Conservation (phyloP, 2,113 vertebrate species). For the Empidonax alnorum region DNA sequence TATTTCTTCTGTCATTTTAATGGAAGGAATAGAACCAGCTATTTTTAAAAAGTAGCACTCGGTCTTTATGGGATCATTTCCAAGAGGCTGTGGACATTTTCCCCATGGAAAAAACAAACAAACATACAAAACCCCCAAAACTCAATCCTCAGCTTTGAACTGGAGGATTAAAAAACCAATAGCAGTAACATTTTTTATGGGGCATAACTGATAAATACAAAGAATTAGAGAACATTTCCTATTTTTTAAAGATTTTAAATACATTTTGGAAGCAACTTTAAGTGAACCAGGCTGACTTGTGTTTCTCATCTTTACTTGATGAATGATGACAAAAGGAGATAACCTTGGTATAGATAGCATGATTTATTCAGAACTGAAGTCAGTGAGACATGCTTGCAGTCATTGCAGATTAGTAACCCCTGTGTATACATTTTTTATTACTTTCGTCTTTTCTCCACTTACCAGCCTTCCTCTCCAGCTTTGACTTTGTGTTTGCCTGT, state of each 20-base stretch:
- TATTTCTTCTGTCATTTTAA: constrained; percentile 28
- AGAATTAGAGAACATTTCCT: neutral
- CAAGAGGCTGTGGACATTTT: neutral
- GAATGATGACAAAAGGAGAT: constrained; percentile 53
- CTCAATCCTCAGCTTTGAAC: neutral
- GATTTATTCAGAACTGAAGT: constrained; percentile 61
- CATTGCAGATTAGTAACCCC: constrained; percentile 1
- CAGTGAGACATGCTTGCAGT: neutral
- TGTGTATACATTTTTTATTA: constrained; percentile 42
- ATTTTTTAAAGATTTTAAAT: neutral
- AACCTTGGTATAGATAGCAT: constrained; percentile 34
- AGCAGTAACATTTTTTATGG: neutral
- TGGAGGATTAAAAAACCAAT: neutral
- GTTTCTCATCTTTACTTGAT: constrained; percentile 50
- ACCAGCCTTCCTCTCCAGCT: constrained; percentile 17
- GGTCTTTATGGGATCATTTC: neutral
- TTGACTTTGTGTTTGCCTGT: neutral
- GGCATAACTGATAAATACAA: neutral
- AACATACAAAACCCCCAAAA: neutral
- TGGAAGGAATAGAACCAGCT: neutral
- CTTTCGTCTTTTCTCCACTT: constrained; percentile 12
- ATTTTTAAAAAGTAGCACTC: constrained; percentile 13
- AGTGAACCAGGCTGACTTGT: neutral
- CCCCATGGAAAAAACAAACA: neutral
- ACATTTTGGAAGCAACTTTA: neutral